Evolutionary conservation across 2,113 vertebrate genomes (phyloP), one percentile per base, ranked within the genome.

Genomic region (Etheostoma spectabile): DNA sequence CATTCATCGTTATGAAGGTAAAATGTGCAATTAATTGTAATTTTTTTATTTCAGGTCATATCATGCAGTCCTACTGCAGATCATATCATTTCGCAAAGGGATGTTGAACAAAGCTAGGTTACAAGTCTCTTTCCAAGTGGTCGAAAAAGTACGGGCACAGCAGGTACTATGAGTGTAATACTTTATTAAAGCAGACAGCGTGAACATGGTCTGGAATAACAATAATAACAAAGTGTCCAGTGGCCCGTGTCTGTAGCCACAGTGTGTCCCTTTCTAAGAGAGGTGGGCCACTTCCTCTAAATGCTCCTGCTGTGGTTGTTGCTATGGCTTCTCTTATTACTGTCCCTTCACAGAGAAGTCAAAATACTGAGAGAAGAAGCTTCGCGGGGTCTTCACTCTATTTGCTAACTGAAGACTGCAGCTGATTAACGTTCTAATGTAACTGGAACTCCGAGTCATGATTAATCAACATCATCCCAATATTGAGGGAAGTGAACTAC

Each of bases 281-380:
- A 77, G 81, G 85, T 68, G 65, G 74, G 70, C 71, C 77, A 74
- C 65, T 71, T 88, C 83, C 87, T 86, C 60, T 66, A 21, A 76
- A 57, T 5, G 2, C 79, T 72, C 63, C 27, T 30, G 27, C 33
- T 35, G 45, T 19, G 68, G 53, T 53, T 53, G 46, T 45, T 38
- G 38, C 8, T 38, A 13, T 30, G 18, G 16, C n/a, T n/a, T 35
- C 21, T 71, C 62, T 12, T 24, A 2, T 35, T 14, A 8, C 60
- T 15, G 14, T 49, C 7, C 35, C 45, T 22, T 56, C 68, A 65
- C 24, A 56, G 15, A 46, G 27, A 38, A 38, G n/a, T 19, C n/a
- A 1, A 56, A 19, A 45, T 1, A 18, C 4, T 56, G 18, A 55
- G 1, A 13, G 42, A 52, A 19, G 42, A 24, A 19, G 38, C 19